Evolutionary conservation across 2,113 vertebrate genomes (phyloP).

Genomic region (Danionella cerebrum): DNA sequence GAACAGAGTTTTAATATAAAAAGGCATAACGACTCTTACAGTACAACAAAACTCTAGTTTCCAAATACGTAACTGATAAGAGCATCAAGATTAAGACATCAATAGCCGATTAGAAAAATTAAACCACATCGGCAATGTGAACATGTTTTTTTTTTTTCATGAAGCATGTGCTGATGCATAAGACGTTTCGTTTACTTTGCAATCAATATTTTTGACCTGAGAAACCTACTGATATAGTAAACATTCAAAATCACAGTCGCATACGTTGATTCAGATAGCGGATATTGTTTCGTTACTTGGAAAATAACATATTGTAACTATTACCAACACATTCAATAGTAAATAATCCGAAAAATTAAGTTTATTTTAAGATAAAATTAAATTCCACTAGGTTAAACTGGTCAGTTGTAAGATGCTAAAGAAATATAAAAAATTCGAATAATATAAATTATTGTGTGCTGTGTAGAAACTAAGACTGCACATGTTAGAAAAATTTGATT

Average conservation of each 20-base stretch:
- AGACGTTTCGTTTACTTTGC: conserved; percentile 59
- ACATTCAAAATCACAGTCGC: conserved; percentile 40
- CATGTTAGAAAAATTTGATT: conserved; percentile 37
- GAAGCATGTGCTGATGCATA: conserved; percentile 55
- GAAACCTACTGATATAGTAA: conserved; percentile 48
- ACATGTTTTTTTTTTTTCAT: no score
- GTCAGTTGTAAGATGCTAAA: not conserved
- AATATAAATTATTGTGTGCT: not conserved
- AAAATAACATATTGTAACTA: no score
- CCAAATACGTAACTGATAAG: conserved; percentile 53
- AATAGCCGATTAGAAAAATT: no score
- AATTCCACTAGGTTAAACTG: not conserved
- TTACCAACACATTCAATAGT: no score
- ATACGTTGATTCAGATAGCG: no score
- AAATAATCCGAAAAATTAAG: no score
- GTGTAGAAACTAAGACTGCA: conserved; percentile 38
- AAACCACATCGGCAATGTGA: no score
- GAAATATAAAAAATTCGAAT: not conserved
- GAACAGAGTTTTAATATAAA: conserved; percentile 44
- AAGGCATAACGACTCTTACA: no score
- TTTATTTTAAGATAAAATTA: no score
- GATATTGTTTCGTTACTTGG: no score
- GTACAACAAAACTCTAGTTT: conserved; percentile 33
- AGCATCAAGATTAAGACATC: conserved; percentile 62
- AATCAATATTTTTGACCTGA: conserved; percentile 60